Evolutionary conservation across 2,888 invertebrate species (phyloP).

Genomic region (Drosophila barbarae): DNA sequence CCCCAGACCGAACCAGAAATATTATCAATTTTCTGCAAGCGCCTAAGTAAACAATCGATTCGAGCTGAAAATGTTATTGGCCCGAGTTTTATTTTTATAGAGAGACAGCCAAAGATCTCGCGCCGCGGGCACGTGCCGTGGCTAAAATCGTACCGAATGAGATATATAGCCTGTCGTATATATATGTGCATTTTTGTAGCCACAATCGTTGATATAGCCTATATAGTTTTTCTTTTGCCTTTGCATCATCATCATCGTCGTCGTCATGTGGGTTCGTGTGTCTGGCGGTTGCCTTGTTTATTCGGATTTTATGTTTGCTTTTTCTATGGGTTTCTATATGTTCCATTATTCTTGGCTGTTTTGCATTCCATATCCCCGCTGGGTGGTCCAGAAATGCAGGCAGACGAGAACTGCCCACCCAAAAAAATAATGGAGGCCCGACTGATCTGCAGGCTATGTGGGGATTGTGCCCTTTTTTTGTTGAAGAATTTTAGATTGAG

Average conservation of each 20-base stretch:
- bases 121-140: slow-evolving; percentile 63
- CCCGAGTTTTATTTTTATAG: slow-evolving; percentile 46
- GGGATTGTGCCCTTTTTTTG: background rate
- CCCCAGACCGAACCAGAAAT: slow-evolving; percentile 19
- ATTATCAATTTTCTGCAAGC: slow-evolving; percentile 60
- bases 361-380: slow-evolving; percentile 18
- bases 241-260: slow-evolving; percentile 20
- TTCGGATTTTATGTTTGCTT: slow-evolving; percentile 33
- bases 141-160: slow-evolving; percentile 54
- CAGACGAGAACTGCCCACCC: slow-evolving; percentile 7
- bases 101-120: slow-evolving; percentile 38
- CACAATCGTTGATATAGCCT: slow-evolving; percentile 20
- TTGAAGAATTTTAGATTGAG: background rate
- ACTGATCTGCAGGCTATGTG: slow-evolving; percentile 11
- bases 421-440: slow-evolving; percentile 32
- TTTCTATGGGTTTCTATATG: slow-evolving; percentile 24
- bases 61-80: slow-evolving; percentile 42
- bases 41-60: slow-evolving; percentile 62
- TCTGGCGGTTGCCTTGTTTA: slow-evolving; percentile 34
- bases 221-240: slow-evolving; percentile 25
- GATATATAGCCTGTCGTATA: slow-evolving; percentile 23
- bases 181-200: slow-evolving; percentile 18
- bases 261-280: slow-evolving; percentile 2
- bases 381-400: slow-evolving; percentile 34
- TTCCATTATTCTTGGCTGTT: slow-evolving; percentile 23